Evolutionary conservation across 1,140 invertebrate species (phyloP).

Genomic region (Bombus difficillimus): DNA sequence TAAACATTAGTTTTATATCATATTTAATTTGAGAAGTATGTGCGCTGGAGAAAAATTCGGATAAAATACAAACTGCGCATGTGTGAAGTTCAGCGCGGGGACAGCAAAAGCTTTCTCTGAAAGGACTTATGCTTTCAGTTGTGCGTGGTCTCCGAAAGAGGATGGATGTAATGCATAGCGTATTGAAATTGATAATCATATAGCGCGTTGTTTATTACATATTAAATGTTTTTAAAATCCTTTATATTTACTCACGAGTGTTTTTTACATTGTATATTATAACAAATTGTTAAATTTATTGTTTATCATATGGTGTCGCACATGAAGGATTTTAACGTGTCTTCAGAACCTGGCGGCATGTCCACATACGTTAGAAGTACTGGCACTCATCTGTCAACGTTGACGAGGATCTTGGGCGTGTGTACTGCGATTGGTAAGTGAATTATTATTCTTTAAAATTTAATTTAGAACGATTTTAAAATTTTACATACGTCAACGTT

Average conservation of each 20-base stretch:
- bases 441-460: slow-evolving; percentile 11
- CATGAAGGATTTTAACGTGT: slow-evolving; percentile 56
- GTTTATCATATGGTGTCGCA: slow-evolving; percentile 54
- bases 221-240: background rate
- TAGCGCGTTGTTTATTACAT: background rate
- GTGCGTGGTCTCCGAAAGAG: slow-evolving; percentile 9
- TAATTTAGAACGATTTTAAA: background rate
- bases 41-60: background rate
- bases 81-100: slow-evolving; percentile 1
- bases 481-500: background rate
- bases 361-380: slow-evolving; percentile 51
- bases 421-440: slow-evolving; percentile 71
- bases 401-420: slow-evolving; percentile 8
- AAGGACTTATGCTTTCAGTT: slow-evolving; percentile 23
- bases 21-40: background rate
- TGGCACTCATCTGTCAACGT: slow-evolving; percentile 47
- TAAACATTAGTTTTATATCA: background rate
- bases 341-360: slow-evolving; percentile 42
- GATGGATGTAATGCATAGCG: background rate
- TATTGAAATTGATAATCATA: background rate
- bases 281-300: background rate
- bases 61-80: background rate
- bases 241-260: background rate
- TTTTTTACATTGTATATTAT: background rate
- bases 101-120: background rate